Conservation (phyloP, 2,888 invertebrate genomes). For the Dryocosmus kuriphilus region DNA sequence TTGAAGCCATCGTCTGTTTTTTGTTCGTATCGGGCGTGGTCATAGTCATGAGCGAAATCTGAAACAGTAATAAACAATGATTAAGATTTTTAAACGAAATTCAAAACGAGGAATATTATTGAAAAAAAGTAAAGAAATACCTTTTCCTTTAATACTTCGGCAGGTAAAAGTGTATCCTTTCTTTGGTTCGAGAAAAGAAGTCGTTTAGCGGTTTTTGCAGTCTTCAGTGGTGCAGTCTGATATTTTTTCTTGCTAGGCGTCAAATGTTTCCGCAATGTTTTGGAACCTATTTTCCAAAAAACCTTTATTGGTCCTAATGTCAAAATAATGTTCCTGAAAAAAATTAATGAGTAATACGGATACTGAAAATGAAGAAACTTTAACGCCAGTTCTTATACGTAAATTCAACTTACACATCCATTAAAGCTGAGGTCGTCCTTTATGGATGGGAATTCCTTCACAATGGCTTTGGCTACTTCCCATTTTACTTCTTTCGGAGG, state of each 20-base stretch:
- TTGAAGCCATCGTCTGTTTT: too few species aligned
- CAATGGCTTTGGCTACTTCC: constrained; percentile 48
- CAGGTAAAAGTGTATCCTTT: too few species aligned
- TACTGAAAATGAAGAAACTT: too few species aligned
- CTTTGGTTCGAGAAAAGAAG: too few species aligned
- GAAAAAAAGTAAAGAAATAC: too few species aligned
- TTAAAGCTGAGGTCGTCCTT: constrained; percentile 38
- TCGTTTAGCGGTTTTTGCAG: background rate
- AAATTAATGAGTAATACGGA: background rate
- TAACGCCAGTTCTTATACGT: background rate
- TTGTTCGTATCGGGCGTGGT: too few species aligned
- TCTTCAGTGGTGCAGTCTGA: background rate
- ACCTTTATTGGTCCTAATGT: background rate
- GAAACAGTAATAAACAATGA: too few species aligned
- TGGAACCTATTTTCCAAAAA: constrained; percentile 15
- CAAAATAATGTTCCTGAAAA: constrained; percentile 28
- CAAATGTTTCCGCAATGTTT: background rate
- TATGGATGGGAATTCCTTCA: constrained; percentile 45
- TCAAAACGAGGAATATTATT: too few species aligned
- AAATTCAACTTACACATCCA: constrained; percentile 48
- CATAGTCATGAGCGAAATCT: too few species aligned
- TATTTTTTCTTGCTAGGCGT: background rate
- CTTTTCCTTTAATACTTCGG: too few species aligned
- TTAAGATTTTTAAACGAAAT: too few species aligned
- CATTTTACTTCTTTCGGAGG: constrained; percentile 46